Evolutionary conservation across 2,113 vertebrate genomes (phyloP).

Genomic region (Pelecanoides urinatrix): DNA sequence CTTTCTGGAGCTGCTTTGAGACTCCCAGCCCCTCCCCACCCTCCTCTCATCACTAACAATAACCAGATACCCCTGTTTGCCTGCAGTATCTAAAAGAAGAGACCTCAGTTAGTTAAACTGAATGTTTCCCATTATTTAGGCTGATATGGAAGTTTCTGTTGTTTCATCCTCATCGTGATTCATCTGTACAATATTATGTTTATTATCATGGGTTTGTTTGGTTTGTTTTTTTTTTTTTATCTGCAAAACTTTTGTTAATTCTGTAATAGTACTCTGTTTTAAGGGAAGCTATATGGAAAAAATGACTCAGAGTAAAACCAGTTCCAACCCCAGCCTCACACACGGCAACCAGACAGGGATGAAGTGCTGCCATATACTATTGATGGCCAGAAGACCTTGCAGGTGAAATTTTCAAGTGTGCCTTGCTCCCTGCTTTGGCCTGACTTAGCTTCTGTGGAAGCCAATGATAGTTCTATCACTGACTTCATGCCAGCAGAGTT

Average conservation of each 20-base stretch:
- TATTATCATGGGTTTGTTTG: neutral
- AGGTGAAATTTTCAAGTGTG: neutral
- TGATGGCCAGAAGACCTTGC: conserved; percentile 3
- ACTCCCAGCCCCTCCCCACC: neutral
- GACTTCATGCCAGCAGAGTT: neutral
- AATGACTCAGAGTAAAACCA: neutral
- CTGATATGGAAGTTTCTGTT: neutral
- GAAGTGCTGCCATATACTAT: neutral
- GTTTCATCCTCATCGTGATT: neutral
- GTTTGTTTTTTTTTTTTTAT: neutral
- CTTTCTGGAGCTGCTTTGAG: neutral
- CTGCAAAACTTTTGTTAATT: neutral
- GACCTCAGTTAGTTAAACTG: neutral
- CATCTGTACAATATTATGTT: neutral
- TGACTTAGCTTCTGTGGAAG: neutral
- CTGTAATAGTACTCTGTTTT: neutral
- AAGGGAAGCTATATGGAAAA: neutral
- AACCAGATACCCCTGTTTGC: conserved; percentile 24
- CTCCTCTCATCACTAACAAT: conserved; percentile 4
- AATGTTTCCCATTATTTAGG: conserved; percentile 28
- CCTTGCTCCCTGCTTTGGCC: neutral
- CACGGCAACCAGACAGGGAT: conserved; percentile 1
- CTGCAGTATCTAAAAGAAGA: neutral
- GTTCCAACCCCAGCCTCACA: neutral
- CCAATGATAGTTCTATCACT: conserved; percentile 11